phyloP scores from a whole-genome alignment of 1,140 invertebrate species.

The Lucilia sericata region DNA sequence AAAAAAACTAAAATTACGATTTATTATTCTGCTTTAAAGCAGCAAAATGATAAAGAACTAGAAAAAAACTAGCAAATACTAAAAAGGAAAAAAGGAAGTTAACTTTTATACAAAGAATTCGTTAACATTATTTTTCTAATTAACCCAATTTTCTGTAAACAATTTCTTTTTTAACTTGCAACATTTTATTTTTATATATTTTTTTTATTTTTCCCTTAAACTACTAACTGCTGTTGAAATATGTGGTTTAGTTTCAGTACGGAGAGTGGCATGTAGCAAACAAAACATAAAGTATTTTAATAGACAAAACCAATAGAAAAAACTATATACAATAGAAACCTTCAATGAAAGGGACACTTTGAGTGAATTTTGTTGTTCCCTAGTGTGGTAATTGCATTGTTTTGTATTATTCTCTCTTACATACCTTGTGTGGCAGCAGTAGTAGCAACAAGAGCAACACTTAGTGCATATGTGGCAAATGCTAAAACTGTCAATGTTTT shows the following conservation, averaged over 20 bases:
- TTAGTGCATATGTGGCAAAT: neutral
- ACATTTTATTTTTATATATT: neutral
- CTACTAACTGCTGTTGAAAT: too few species aligned
- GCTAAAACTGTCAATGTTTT: neutral
- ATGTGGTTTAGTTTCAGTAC: neutral
- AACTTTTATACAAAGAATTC: neutral
- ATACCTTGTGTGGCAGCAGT: neutral
- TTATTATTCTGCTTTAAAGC: neutral
- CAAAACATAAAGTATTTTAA: conserved; percentile 5
- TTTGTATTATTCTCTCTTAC: neutral
- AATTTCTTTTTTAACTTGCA: neutral
- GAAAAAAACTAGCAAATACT: neutral
- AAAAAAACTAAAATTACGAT: neutral
- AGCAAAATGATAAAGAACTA: neutral
- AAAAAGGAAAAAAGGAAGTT: conserved; percentile 10
- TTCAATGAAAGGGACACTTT: conserved; percentile 3
- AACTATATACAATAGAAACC: neutral
- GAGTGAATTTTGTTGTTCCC: conserved; percentile 11
- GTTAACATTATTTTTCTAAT: conserved; percentile 27
- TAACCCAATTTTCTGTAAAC: neutral
- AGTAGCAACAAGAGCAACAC: too few species aligned
- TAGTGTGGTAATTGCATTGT: conserved; percentile 1
- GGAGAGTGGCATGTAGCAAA: neutral
- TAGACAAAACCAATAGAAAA: neutral
- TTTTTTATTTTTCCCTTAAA: neutral